Evolutionary conservation across 2,797 vertebrate genomes (phyloP), one percentile per base, ranked within the genome.

Genomic region (Mallotus villosus): DNA sequence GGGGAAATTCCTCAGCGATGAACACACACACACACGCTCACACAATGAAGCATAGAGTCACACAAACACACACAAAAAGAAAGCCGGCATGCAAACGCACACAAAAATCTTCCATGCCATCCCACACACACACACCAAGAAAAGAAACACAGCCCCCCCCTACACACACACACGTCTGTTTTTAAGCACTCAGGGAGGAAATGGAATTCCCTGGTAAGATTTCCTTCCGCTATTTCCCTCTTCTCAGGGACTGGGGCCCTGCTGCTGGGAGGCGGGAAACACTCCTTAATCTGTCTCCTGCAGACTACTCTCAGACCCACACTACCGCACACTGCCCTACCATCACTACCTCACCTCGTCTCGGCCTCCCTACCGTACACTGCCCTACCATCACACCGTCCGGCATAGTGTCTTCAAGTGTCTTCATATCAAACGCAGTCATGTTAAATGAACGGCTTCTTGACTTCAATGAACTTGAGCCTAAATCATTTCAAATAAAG

Each of bases 151-250:
- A 41, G 37, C 14, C 32, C 32, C 32, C 32, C 32, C 32, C 32
- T 6, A 70, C 74, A 79, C 72, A 76, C 71, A 82, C 70, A 81
- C 74, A 60, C 37, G 32, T 64, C 78, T 81, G 86, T 87, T 88
- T 91, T 90, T 81, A 88, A 81, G 84, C 70, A 41, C 80, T 80
- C 71, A 74, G 84, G 82, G 86, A 86, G 84, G 89, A 92, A 91
- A 90, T 90, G 87, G 87, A 89, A 91, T 90, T 92, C 88, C 87
- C 89, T 90, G 74, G 82, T 78, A 90, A 89, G 86, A 88, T 90
- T 93, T 88, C 90, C 88, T 91, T 91, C 91, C 87, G 84, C 74
- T 86, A 82, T 74, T 87, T 78, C 83, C 84, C 84, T 86, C 85
- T 87, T 90, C 84, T 88, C 84, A 89, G 84, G 84, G 77, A 82